Evolutionary conservation across 1,140 invertebrate species (phyloP).

Genomic region (Drosophila sp.): DNA sequence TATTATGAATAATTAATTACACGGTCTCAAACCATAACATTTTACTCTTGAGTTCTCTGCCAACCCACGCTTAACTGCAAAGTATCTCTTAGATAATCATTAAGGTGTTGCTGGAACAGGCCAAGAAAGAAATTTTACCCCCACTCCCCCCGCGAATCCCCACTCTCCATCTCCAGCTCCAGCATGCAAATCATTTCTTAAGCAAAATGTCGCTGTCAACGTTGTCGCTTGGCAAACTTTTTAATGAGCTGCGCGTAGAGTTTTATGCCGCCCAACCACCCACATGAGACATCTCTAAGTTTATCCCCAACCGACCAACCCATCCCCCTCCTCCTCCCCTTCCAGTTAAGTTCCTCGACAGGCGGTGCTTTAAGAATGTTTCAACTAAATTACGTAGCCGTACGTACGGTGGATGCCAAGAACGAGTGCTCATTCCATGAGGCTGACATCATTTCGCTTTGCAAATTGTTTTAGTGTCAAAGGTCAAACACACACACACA

Average conservation of each 20-base stretch:
- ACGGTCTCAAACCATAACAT: conserved; percentile 44
- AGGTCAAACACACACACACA: conserved; percentile 69
- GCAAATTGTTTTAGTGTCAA: conserved; percentile 80
- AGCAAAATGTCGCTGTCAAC: conserved; percentile 63
- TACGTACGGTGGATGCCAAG: conserved; percentile 12
- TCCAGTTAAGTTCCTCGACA: conserved; percentile 33
- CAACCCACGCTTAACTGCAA: conserved; percentile 63
- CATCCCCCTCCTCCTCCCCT: conserved; percentile 31
- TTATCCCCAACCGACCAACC: conserved; percentile 1
- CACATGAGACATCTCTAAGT: conserved; percentile 14
- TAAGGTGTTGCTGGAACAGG: conserved; percentile 50
- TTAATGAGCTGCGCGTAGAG: conserved; percentile 68
- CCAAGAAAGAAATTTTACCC: not conserved
- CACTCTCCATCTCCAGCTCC: not conserved
- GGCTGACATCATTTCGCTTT: conserved; percentile 75
- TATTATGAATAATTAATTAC: conserved; percentile 80
- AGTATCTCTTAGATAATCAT: conserved; percentile 71
- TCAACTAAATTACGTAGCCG: conserved; percentile 68
- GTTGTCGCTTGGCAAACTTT: conserved; percentile 69
- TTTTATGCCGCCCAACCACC: conserved; percentile 20
- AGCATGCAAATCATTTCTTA: conserved; percentile 64
- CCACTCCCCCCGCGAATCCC: not conserved
- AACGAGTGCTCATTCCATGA: conserved; percentile 32
- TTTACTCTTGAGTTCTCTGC: conserved; percentile 58
- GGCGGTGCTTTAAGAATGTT: conserved; percentile 73